Evolutionary conservation across 2,113 vertebrate genomes (phyloP), one percentile per base, ranked within the genome.

Genomic region (Kryptolebias marmoratus): DNA sequence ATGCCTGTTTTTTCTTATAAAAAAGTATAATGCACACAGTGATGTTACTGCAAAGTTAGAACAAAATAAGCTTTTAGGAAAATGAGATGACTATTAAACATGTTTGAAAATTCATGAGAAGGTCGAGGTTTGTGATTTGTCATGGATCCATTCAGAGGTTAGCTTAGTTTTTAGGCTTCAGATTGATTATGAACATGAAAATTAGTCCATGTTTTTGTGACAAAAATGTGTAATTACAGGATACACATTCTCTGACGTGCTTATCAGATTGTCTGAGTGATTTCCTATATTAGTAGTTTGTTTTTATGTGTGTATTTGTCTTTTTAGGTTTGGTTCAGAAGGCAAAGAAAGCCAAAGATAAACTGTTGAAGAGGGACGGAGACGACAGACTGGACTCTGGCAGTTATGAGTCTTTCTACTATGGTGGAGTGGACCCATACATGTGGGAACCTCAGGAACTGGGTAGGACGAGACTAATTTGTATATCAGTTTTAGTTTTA

Each of bases 381-480:
- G 96, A 96, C 14, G 97, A 96, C 62, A 92, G 95, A 76, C 77
- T 73, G 0, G 96, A 97, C 5, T 91, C 94, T 0, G 95, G 94
- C 39, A 92, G 89, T 70, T 97, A 98, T 0, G 97, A 98, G 63
- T 96, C 96, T 1, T 98, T 96, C 88, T 97, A 95, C 87, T 97
- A 97, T 65, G 97, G 97, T 15, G 98, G 97, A 63, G 94, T 98
- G 11, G 97, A 99, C 83, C 96, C 97, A 0, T 97, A 95, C 73
- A 97, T 98, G 97, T 99, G 98, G 98, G 98, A 99, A 78, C 96
- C 96, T 45, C 97, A 99, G 87, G 98, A 99, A 85, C 93, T 98
- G 54, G 98, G 98, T 99, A 88, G 93, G 94, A 72, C 54, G 67
- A 18, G 16, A 56, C 27, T 10, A 30, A 30, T 47, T 6, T 52